Conservation (phyloP, 1,140 invertebrate species). For the Periplaneta americana region DNA sequence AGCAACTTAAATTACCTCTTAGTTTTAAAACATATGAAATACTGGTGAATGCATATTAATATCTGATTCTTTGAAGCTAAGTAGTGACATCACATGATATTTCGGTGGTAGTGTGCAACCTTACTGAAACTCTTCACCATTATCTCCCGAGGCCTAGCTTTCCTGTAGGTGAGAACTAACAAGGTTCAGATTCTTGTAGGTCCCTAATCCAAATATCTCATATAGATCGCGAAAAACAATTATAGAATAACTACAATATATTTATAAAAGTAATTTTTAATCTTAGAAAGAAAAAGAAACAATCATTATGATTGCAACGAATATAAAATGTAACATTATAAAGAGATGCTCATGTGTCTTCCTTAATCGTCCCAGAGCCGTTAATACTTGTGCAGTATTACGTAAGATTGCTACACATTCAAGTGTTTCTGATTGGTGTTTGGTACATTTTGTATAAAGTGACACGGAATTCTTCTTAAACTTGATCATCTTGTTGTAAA, state of each 20-base stretch:
- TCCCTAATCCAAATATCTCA: not conserved
- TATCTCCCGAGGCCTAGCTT: not conserved
- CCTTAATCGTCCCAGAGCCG: not conserved
- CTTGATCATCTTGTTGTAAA: no score
- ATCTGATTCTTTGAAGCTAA: not conserved
- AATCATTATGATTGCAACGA: not conserved
- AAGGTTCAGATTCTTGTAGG: not conserved
- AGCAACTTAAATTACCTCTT: no score
- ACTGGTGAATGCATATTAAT: not conserved
- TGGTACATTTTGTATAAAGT: not conserved
- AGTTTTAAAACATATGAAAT: no score
- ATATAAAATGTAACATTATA: not conserved
- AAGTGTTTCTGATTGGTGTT: not conserved
- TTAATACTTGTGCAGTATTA: not conserved
- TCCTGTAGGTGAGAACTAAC: no score
- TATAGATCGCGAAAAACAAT: not conserved
- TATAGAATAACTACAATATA: not conserved
- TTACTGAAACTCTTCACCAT: not conserved
- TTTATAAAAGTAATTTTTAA: not conserved
- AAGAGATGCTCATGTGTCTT: not conserved
- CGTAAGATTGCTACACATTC: not conserved
- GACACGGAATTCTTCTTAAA: not conserved
- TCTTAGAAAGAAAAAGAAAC: not conserved
- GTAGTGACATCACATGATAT: not conserved
- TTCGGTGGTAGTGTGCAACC: not conserved